Evolutionary conservation across 2,797 vertebrate species (phyloP), one percentile per base, ranked within the genome.

Genomic region (Lophius americanus): DNA sequence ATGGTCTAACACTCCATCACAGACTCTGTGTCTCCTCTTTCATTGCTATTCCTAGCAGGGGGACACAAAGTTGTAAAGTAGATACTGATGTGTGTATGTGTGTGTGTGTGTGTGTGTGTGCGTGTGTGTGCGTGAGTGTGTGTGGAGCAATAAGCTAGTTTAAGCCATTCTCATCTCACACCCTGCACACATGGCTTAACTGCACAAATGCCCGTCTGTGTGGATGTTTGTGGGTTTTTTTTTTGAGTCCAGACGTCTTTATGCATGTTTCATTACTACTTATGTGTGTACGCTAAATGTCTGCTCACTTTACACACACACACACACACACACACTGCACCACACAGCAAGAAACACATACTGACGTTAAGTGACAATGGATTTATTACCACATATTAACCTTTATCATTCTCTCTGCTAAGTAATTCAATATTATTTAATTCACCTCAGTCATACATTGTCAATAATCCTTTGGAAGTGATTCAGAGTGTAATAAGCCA

Each of bases 21-120:
- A 70, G 69, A 62, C 66, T 81, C 74, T 50, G 57, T 56, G 60
- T 79, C 67, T 84, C 63, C 60, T 71, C 76, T 77, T 69, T 80
- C 55, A 49, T 46, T 78, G 66, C 76, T 90, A 84, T 90, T 88
- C 68, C 86, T 84, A 89, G 83, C 61, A 46, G 46, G 50, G 56
- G 37, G 67, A 65, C 14, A 64, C 60, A 77, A 70, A 64, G 66
- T 68, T 88, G 74, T 89, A 70, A 70, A 60, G 35, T 74, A 72
- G 73, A 81, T 83, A 63, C 64, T 79, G 75, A 80, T 68, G 70
- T 81, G 53, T 75, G 50, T 52, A 57, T 59, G 58, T 66, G 57
- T 59, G 51, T 72, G 47, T 47, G 42, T 56, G 57, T 62, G 43
- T 44, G 47, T 69, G 56, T 68, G 60, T 52, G 63, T 59, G 55